These are phyloP conservation scores for Malurus melanocephalus DNA, from an alignment of 2,113 vertebrate genomes.

Conservation along the genomic window DNA sequence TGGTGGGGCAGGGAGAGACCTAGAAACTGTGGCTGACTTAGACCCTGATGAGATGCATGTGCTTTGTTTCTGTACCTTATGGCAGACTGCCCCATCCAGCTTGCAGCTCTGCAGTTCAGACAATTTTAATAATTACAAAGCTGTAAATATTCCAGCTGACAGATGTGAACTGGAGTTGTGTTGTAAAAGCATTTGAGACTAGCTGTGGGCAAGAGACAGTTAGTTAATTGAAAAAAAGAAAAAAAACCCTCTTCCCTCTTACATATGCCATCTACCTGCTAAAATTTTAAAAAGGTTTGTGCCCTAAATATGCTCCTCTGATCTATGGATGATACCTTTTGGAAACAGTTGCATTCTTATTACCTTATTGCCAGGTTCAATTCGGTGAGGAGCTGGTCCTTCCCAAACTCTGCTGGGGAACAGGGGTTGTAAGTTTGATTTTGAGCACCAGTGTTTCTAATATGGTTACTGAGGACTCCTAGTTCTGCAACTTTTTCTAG, in stretches of 20 bases:
- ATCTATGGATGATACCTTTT: neutral
- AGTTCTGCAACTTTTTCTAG: neutral
- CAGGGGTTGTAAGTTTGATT: neutral
- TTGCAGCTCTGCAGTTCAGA: conserved; percentile 16
- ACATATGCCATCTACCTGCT: neutral
- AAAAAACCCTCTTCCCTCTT: neutral
- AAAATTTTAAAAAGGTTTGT: conserved; percentile 41
- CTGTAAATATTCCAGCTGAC: conserved; percentile 48
- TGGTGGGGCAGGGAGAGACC: too few relatives aligned
- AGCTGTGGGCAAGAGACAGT: conserved; percentile 39
- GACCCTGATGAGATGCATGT: neutral
- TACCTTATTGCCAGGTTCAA: neutral
- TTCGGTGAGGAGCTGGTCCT: neutral
- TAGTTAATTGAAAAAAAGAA: neutral
- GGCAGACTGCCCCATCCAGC: neutral
- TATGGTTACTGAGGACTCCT: neutral
- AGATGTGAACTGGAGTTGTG: conserved; percentile 60
- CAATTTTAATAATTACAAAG: conserved; percentile 45
- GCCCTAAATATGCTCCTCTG: neutral
- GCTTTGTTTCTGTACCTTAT: neutral
- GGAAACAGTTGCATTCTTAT: neutral
- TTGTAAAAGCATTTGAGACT: conserved; percentile 46
- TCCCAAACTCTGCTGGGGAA: neutral
- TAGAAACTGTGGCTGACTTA: neutral
- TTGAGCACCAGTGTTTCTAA: neutral